A percentile compares a stretch with the other conserved stretches of the same genome.
These are phyloP conservation scores for Macrocentrus cingulum DNA, from an alignment of 1,140 invertebrate species.

Conservation along the genomic window DNA sequence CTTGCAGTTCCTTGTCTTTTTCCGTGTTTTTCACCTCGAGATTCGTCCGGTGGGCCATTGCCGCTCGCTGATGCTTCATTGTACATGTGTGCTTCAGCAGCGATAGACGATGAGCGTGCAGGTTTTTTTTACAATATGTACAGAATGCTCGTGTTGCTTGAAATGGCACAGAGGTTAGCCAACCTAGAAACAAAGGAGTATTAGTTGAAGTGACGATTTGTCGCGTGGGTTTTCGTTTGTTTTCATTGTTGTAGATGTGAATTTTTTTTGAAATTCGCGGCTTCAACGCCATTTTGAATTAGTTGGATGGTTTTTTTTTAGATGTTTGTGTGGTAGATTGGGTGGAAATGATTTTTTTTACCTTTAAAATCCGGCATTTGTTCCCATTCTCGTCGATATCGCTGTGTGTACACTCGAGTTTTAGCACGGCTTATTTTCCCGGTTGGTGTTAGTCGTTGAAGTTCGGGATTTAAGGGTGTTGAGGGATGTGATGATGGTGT, in stretches of 20 bases:
- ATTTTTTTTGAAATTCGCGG: no score
- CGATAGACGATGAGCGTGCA: conserved; percentile 65
- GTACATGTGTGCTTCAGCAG: conserved; percentile 64
- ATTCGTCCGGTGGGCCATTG: conserved; percentile 44
- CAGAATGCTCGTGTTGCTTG: conserved; percentile 62
- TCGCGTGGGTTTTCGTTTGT: no score
- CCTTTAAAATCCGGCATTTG: conserved; percentile 63
- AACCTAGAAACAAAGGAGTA: conserved; percentile 50
- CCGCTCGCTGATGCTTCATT: conserved; percentile 62
- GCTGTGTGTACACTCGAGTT: conserved; percentile 60
- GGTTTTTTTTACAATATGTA: conserved; percentile 61
- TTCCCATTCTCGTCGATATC: conserved; percentile 64
- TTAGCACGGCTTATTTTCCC: conserved; percentile 58
- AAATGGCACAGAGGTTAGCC: conserved; percentile 59
- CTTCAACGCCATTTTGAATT: no score
- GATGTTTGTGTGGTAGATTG: no score
- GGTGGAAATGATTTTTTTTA: no score
- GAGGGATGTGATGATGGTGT: no score
- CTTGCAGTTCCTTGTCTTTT: neutral
- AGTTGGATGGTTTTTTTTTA: no score
- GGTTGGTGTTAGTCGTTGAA: conserved; percentile 47
- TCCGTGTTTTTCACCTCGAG: conserved; percentile 23
- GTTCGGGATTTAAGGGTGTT: conserved; percentile 25
- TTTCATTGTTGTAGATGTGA: no score
- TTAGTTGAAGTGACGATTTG: neutral